Evolutionary conservation across 2,888 invertebrate species (phyloP), one percentile per base, ranked within the genome.

Genomic region (Lycaena phlaeas): DNA sequence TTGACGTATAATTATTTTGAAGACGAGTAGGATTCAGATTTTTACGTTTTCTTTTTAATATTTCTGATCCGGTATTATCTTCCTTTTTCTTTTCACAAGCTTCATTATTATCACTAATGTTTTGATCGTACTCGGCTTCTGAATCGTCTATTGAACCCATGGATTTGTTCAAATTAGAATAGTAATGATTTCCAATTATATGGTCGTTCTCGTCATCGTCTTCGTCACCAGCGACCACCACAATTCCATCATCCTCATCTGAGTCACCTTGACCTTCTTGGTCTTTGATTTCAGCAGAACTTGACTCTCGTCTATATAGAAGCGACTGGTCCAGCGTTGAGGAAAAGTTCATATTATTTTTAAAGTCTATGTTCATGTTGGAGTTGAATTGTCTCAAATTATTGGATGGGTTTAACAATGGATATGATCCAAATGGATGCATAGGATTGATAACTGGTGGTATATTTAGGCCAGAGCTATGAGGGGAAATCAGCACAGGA

Each of bases 11-110:
- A 39, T 58, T 67, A 41, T 68, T 74, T n/a, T 93, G 89, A 61
- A 94, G 90, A 48, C 93, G 88, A 1, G 92, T 94, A 0, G 96
- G 96, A 66, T 96, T 95, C 55, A 93, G 90, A 56, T 91, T 95
- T 77, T 96, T 96, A 17, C 96, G 87, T 71, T 96, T 96, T 41
- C 95, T 86, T 61, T 92, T 92, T 59, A 87, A 89, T n/a, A 90
- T 87, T 57, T 88, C 87, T 17, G 86, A 82, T 46, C 78, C 85
- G 30, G 68, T 62, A 7, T 58, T 48, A 51, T 86, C 87, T 50
- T 87, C 87, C 71, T 88, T 88, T 43, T 59, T 58, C 60, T 51
- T 59, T 10, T 79, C 81, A 27, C 44, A 49, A 18, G 52, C 53
- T 50, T 84, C 82, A 41, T 74, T 77, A 45, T 71, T 73, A 40